Conservation (phyloP, 2,113 vertebrate genomes). For the Penelope pileata region DNA sequence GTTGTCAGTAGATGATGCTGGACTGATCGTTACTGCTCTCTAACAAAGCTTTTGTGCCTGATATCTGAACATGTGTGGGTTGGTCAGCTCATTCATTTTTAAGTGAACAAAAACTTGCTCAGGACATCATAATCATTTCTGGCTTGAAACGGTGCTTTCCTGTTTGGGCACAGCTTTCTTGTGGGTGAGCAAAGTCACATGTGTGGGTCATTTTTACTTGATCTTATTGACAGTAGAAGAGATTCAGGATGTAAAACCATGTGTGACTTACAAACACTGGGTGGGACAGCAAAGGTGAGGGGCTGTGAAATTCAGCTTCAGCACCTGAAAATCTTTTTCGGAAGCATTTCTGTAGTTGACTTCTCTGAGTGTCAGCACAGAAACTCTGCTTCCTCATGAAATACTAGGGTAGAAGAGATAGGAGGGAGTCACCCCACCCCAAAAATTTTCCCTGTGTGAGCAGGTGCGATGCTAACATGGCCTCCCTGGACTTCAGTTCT, state of each 20-base stretch:
- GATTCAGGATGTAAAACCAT: neutral
- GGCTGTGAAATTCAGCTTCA: neutral
- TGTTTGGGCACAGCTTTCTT: neutral
- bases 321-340: neutral
- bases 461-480: neutral
- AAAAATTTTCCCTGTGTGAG: neutral
- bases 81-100: neutral
- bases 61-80: neutral
- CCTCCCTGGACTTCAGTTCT: neutral
- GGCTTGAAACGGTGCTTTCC: neutral
- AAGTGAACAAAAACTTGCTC: neutral
- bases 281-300: neutral
- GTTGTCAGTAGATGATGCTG: neutral
- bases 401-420: neutral
- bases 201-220: neutral
- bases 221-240: neutral
- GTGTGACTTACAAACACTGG: neutral
- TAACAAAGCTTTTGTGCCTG: neutral
- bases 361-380: neutral
- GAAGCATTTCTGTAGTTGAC: neutral
- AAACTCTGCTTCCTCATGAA: neutral
- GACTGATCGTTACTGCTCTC: neutral
- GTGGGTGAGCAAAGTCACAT: neutral
- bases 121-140: neutral
- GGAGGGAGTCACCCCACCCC: neutral